These are phyloP conservation scores for Celastrina argiolus DNA, from an alignment of 2,888 invertebrate species.

Conservation along the genomic window DNA sequence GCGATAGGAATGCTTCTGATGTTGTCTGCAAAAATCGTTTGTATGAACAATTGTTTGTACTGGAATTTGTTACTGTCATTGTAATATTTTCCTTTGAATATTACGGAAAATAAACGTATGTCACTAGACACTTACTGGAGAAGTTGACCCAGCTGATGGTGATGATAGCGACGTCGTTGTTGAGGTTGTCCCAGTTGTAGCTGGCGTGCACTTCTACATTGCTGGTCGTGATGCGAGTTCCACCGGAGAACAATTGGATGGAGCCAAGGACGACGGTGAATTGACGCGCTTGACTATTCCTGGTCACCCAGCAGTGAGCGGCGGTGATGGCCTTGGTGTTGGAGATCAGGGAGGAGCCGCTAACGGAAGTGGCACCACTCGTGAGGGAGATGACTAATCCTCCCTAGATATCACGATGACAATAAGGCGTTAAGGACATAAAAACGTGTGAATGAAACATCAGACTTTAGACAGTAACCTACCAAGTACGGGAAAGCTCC, in stretches of 20 bases:
- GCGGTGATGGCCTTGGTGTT: constrained; percentile 43
- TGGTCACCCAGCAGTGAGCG: constrained; percentile 47
- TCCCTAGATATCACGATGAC: constrained; percentile 36
- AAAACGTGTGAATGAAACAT: neutral
- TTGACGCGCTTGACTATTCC: constrained; percentile 40
- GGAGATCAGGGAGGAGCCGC: constrained; percentile 49
- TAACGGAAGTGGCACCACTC: constrained; percentile 41
- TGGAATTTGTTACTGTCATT: too few relatives aligned
- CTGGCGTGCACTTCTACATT: constrained; percentile 38
- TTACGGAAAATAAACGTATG: neutral
- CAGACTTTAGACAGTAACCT: neutral
- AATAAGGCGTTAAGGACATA: neutral
- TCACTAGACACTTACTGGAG: constrained; percentile 26
- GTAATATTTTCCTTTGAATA: too few relatives aligned
- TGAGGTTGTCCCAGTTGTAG: constrained; percentile 34
- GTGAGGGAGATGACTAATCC: constrained; percentile 44
- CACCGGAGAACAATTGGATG: constrained; percentile 40
- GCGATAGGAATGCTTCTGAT: constrained; percentile 47
- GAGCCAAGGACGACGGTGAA: constrained; percentile 48
- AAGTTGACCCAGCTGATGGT: constrained; percentile 28
- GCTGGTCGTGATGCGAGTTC: constrained; percentile 38
- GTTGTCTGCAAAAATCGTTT: constrained; percentile 35
- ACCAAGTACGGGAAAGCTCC: constrained; percentile 40
- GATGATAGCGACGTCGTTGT: constrained; percentile 46
- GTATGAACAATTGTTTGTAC: neutral